Evolutionary conservation across 2,888 invertebrate genomes (phyloP).

Genomic region (Acanthococcus lagerstroemiae): DNA sequence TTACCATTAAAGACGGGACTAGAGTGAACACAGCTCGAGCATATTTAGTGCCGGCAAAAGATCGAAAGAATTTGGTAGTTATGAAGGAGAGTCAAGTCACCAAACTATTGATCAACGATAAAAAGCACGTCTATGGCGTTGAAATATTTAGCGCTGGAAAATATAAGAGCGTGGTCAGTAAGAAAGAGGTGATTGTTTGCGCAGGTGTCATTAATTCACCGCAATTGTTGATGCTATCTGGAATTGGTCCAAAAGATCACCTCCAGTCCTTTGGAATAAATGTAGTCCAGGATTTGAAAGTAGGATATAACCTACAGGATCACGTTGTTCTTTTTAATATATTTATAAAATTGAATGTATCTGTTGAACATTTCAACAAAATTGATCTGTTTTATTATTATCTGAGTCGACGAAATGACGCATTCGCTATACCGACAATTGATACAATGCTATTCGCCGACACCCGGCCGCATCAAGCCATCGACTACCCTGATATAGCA

Average conservation of each 20-base stretch:
- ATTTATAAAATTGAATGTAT: slow-evolving; percentile 36
- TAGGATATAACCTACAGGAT: slow-evolving; percentile 37
- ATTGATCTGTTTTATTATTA: too few relatives aligned
- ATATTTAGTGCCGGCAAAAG: slow-evolving; percentile 37
- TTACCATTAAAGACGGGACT: too few relatives aligned
- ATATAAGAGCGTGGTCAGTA: slow-evolving; percentile 47
- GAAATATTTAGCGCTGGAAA: slow-evolving; percentile 48
- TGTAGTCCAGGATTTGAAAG: slow-evolving; percentile 33
- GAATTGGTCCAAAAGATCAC: too few relatives aligned
- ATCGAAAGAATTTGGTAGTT: slow-evolving; percentile 38
- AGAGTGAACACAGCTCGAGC: slow-evolving; percentile 43
- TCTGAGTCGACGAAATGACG: too few relatives aligned
- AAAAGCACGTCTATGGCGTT: slow-evolving; percentile 48
- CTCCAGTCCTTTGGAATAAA: slow-evolving; percentile 33
- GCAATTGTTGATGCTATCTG: slow-evolving; percentile 37
- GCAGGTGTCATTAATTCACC: slow-evolving; percentile 36
- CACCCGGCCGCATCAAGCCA: too few relatives aligned
- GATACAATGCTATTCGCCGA: too few relatives aligned
- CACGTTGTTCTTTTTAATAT: slow-evolving; percentile 46
- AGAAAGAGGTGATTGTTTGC: slow-evolving; percentile 41
- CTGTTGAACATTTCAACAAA: neutral
- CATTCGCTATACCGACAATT: too few relatives aligned
- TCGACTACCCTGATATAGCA: neutral
- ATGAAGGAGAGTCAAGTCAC: slow-evolving; percentile 38
- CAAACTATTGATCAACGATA: slow-evolving; percentile 36